phyloP scores from a whole-genome alignment of 2,113 vertebrate species.

The Spilogale gracilis region DNA sequence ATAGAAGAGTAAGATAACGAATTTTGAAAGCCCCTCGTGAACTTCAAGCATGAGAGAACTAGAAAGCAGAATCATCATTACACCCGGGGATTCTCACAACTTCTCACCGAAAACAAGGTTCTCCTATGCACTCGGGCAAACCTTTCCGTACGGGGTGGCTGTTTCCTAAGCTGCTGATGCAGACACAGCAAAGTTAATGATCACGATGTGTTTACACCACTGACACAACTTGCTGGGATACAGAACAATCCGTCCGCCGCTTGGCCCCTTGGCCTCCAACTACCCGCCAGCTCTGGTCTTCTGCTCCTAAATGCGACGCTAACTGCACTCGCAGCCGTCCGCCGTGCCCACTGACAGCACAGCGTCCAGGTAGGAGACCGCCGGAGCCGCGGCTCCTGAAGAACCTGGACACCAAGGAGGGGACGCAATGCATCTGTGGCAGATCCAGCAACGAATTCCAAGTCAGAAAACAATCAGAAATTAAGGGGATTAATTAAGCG shows the following conservation, averaged over 20 bases:
- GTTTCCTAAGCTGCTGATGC: not conserved
- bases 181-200: not conserved
- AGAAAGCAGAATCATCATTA: not conserved
- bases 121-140: not conserved
- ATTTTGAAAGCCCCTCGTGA: not conserved
- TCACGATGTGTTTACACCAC: not conserved
- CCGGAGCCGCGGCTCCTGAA: not conserved
- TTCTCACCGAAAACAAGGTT: constrained; percentile 23
- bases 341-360: not conserved
- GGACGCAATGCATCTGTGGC: not conserved
- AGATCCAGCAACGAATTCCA: not conserved
- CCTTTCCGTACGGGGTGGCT: not conserved
- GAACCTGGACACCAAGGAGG: not conserved
- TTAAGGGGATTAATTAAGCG: not conserved
- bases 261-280: not conserved
- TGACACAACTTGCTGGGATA: not conserved
- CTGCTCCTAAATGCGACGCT: constrained; percentile 6
- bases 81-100: not conserved
- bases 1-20: not conserved
- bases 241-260: not conserved
- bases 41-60: not conserved
- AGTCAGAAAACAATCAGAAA: not conserved
- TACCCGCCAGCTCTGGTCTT: not conserved
- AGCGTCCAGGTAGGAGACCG: not conserved
- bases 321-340: not conserved